Evolutionary conservation across 2,888 invertebrate species (phyloP), one percentile per base, ranked within the genome.

Genomic region (Habrosyne pyritoides): DNA sequence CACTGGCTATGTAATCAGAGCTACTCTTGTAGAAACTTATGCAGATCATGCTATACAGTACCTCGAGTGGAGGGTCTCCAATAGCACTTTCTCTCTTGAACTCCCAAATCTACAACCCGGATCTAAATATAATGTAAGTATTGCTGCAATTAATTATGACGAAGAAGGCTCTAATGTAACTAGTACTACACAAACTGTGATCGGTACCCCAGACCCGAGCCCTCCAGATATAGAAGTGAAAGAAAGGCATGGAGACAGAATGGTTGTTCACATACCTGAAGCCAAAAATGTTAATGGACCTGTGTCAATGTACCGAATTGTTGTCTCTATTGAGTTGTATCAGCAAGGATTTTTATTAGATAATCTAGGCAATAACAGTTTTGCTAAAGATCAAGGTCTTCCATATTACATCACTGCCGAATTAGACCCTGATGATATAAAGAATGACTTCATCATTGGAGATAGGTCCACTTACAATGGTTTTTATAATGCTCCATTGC

Each of bases 351-450:
- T 94, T 74, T 94, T 94, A 63, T 89, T 87, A 55, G 93, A 94
- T 33, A 93, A 91, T 53, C 91, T 95, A 14, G 94, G 93, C n/a
- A 94, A 95, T 73, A 95, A 95, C 84, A 86, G 94, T 56, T 93
- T 94, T 70, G 95, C 98, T 0, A 87, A 89, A 53, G 93, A 94
- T 47, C 94, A 95, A 60, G 96, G 95, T 0, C 81, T 95, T 4
- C 94, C 95, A 2, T 98, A 97, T 80, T 98, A 98, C 77, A 95
- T 98, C 28, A 94, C 97, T 6, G 98, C 97, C 0, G 96, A 97
- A 82, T 86, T 98, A 59, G 93, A 94, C 54, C 95, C 95, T 21
- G 93, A 94, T 65, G 94, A 94, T 60, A 93, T 95, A 10, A 87
- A 94, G 47, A 92, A 94, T 67, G 93, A 93, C 53, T 98, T 98